phyloP scores from a whole-genome alignment of 2,797 vertebrate species.

The Lacerta agilis region DNA sequence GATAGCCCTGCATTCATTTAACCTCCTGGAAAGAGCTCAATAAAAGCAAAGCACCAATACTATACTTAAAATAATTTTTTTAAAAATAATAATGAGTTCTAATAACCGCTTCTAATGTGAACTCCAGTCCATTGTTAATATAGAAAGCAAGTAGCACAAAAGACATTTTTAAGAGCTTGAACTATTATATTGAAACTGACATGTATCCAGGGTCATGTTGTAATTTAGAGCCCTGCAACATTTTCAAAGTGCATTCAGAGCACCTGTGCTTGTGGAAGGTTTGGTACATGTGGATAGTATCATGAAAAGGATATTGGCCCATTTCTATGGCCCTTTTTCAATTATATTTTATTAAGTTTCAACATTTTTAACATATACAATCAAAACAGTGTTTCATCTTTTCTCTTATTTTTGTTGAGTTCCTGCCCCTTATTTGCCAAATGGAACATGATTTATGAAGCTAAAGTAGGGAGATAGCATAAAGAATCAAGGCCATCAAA shows the following conservation, averaged over 20 bases:
- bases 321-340: no score
- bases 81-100: conserved; percentile 6
- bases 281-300: no score
- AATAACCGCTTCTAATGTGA: neutral
- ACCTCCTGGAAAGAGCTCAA: neutral
- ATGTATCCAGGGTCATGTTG: neutral
- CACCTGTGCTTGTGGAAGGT: neutral
- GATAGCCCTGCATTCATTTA: conserved; percentile 9
- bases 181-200: neutral
- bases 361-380: no score
- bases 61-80: neutral
- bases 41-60: conserved; percentile 15
- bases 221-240: neutral
- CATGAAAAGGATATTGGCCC: neutral
- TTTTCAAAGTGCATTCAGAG: neutral
- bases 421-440: neutral
- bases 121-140: neutral
- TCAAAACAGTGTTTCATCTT: no score
- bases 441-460: neutral
- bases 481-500: neutral
- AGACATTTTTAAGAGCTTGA: neutral
- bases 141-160: neutral
- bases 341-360: no score
- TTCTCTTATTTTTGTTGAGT: no score
- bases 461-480: neutral